Conservation (phyloP, 2,797 vertebrate species). For the Halcyon smyrnensis region DNA sequence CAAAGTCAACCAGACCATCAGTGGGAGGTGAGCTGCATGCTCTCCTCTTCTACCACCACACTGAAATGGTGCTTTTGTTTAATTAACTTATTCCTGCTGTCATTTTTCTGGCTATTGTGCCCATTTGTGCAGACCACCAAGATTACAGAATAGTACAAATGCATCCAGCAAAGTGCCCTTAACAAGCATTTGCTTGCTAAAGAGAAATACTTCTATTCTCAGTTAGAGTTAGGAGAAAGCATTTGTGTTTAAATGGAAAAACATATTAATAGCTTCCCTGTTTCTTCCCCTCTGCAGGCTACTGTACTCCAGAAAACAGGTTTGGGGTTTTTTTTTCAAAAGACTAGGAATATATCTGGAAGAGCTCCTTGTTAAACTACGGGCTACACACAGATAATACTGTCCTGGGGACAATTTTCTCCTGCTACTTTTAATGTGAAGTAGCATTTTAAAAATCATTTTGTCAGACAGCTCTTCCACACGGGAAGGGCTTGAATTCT, state of each 20-base stretch:
- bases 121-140: not conserved
- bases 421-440: conserved; percentile 37
- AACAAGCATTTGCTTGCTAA: not conserved
- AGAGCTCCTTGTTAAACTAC: conserved; percentile 30
- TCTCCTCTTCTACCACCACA: not conserved
- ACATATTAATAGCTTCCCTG: not conserved
- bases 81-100: not conserved
- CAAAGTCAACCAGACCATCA: not conserved
- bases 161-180: not conserved
- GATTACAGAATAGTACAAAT: not conserved
- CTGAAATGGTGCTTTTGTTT: not conserved
- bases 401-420: conserved; percentile 20
- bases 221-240: not conserved
- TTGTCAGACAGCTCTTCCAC: conserved; percentile 26
- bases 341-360: not conserved
- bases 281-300: conserved; percentile 37
- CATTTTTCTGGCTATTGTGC: not conserved
- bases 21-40: not conserved
- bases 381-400: conserved; percentile 32
- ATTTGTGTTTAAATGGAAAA: conserved; percentile 20
- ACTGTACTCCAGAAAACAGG: conserved; percentile 17
- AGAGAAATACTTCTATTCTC: not conserved
- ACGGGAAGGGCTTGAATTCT: not conserved
- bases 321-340: not conserved
- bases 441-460: conserved; percentile 41